Conservation (phyloP, 2,888 invertebrate species). For the Diadegma fenestrale region DNA sequence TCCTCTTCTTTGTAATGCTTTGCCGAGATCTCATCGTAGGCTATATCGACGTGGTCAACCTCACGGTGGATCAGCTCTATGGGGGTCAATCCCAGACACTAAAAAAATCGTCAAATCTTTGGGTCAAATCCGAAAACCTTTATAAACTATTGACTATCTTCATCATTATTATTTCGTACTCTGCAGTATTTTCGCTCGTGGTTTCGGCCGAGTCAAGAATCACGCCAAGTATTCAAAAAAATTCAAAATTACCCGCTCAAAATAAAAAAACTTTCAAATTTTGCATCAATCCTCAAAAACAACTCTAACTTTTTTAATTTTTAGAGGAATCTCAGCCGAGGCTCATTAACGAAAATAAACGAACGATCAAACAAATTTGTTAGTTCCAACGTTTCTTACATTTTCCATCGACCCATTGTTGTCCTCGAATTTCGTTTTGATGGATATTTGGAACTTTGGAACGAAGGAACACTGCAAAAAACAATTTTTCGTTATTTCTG, state of each 20-base stretch:
- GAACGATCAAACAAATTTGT: conserved; percentile 2
- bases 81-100: conserved; percentile 91
- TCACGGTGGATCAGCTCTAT: conserved; percentile 91
- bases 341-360: too few relatives aligned
- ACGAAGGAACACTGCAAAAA: conserved; percentile 94
- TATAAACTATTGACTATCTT: too few relatives aligned
- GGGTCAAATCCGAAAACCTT: too few relatives aligned
- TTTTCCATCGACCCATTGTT: conserved; percentile 95
- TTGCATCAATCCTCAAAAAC: too few relatives aligned
- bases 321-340: too few relatives aligned
- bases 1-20: conserved; percentile 96
- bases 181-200: too few relatives aligned
- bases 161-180: too few relatives aligned
- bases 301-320: too few relatives aligned
- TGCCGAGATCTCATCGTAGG: conserved; percentile 93
- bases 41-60: conserved; percentile 94
- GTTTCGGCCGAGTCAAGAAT: too few relatives aligned
- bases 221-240: too few relatives aligned
- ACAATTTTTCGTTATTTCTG: neutral
- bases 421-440: conserved; percentile 95
- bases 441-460: conserved; percentile 93
- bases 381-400: conserved; percentile 87
- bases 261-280: too few relatives aligned
- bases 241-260: too few relatives aligned
- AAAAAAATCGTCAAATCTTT: conserved; percentile 54